Evolutionary conservation across 1,140 invertebrate species (phyloP), one percentile per base, ranked within the genome.

Genomic region (Rhagoletis pomonella): DNA sequence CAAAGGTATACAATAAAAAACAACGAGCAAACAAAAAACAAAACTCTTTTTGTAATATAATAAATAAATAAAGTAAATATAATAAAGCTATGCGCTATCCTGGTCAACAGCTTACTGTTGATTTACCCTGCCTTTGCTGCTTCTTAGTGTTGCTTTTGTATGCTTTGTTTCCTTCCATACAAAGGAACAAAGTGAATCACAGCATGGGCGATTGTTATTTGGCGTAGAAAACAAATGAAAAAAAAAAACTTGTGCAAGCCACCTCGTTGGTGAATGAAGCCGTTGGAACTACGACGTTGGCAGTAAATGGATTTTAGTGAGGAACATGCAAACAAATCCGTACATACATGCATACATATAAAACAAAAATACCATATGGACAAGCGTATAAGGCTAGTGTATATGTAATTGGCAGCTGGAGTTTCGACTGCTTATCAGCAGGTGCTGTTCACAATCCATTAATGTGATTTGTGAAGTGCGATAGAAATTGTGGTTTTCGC

Each of bases 171-270:
- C 47, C 50, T 81, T 81, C 44, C 73, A 81, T 19, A 55, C 17
- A 81, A 81, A 19, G 73, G 47, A 55, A 55, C 73, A 81, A 55
- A 55, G 73, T 50, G 73, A 81, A 81, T 81, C 73, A 81, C 73
- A 81, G 73, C 47, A 81, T 19, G 73, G 17, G 6, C n/a, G 69
- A 44, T 77, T 77, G 69, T 77, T 77, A 39, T 77, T n/a, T 47
- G 69, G 9, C 69, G 69, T 81, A n/a, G 9, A 81, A 2, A 50
- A 58, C 17, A 81, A 81, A 44, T 44, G 44, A 9, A 62, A 73
- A 14, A 73, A 65, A 42, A 73, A 73, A 73, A n/a, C 17, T 73
- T 17, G 3, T 69, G 12, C 4, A 58, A 81, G 73, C 47, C 50
- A 17, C 50, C 9, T 29, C 17, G 47, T 81, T 55, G 73, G 5